phyloP scores from a whole-genome alignment of 2,113 vertebrate species.

The Upupa epops region DNA sequence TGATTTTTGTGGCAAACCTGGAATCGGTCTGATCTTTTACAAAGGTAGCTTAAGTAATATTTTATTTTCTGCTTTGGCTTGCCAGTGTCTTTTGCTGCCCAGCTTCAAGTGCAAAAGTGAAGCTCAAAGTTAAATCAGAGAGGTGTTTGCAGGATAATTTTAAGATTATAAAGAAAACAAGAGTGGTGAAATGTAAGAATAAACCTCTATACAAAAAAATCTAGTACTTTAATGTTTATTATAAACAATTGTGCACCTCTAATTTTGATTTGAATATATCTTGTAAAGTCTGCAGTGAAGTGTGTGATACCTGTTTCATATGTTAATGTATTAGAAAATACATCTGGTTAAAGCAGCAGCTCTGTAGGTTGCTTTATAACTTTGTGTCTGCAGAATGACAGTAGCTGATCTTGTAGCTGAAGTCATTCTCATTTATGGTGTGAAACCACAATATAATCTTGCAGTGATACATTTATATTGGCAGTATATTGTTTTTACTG shows the following conservation, averaged over 20 bases:
- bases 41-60: not conserved
- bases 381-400: not conserved
- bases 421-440: not conserved
- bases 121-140: not conserved
- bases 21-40: not conserved
- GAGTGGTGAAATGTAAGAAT: not conserved
- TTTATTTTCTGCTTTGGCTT: not conserved
- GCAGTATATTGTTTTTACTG: not conserved
- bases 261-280: not conserved
- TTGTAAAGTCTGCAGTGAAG: not conserved
- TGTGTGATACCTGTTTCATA: too few species aligned
- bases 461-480: not conserved
- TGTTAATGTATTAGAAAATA: not conserved
- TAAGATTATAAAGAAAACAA: not conserved
- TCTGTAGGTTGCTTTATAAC: not conserved
- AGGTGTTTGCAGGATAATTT: not conserved
- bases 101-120: not conserved
- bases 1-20: not conserved
- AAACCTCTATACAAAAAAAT: not conserved
- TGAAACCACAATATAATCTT: not conserved
- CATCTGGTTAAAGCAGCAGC: fast-evolving
- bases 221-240: not conserved
- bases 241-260: not conserved
- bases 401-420: not conserved
- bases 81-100: not conserved